A percentile compares a stretch with the other conserved stretches of the same genome.
phyloP scores from a whole-genome alignment of 2,797 vertebrate species.

The Kryptolebias ocellatus region DNA sequence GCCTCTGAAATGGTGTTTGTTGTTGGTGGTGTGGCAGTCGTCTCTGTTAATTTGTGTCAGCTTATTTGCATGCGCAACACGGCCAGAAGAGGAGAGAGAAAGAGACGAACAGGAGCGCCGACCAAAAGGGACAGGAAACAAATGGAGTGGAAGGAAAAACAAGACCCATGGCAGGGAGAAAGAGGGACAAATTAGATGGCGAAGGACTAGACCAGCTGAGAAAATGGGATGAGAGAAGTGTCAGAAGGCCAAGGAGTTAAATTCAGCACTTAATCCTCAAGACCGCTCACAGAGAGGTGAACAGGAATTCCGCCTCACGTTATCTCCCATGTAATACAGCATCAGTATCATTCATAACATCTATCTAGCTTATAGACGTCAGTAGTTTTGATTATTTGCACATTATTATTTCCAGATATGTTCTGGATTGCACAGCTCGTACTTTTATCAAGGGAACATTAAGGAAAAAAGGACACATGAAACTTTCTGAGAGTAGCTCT shows the following conservation, averaged over 20 bases:
- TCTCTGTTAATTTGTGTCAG: slow-evolving; percentile 64
- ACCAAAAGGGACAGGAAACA: slow-evolving; percentile 65
- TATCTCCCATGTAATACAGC: slow-evolving; percentile 2
- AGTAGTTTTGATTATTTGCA: neutral
- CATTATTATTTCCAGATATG: slow-evolving; percentile 3
- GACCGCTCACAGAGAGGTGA: slow-evolving; percentile 18
- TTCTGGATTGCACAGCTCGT: slow-evolving; percentile 8
- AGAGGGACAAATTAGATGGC: slow-evolving; percentile 56
- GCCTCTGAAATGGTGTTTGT: slow-evolving; percentile 23
- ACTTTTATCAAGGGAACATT: neutral
- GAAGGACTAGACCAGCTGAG: slow-evolving; percentile 37
- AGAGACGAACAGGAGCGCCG: slow-evolving; percentile 31
- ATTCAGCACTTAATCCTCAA: slow-evolving; percentile 62
- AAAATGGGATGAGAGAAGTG: slow-evolving; percentile 62
- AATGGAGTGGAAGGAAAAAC: slow-evolving; percentile 71
- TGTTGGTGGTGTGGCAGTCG: slow-evolving; percentile 15
- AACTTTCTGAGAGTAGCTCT: neutral
- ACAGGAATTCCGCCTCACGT: slow-evolving; percentile 22
- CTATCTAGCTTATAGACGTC: slow-evolving; percentile 1
- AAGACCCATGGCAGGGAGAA: slow-evolving; percentile 55
- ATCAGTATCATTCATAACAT: neutral
- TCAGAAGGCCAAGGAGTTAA: slow-evolving; percentile 59
- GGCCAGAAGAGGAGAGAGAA: slow-evolving; percentile 17
- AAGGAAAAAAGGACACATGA: neutral
- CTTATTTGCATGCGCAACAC: slow-evolving; percentile 64